phyloP scores from a whole-genome alignment of 2,113 vertebrate species.

The Larimichthys polyactis region DNA sequence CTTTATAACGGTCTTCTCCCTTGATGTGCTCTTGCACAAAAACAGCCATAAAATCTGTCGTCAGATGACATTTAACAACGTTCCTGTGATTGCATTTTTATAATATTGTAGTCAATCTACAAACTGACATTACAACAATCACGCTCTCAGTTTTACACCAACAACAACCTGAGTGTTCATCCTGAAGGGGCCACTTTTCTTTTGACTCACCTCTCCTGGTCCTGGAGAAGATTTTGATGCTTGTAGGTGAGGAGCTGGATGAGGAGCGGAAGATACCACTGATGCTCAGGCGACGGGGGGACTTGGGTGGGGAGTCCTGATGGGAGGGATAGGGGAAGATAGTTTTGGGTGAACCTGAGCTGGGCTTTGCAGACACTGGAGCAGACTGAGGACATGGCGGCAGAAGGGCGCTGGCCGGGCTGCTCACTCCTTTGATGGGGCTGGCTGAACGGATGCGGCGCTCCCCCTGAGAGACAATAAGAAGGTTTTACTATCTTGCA shows the following conservation, averaged over 20 bases:
- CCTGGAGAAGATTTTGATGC: slow-evolving; percentile 96
- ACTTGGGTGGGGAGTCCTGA: slow-evolving; percentile 92
- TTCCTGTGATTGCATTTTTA: not conserved
- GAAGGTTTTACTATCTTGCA: slow-evolving; percentile 18
- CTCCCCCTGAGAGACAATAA: slow-evolving; percentile 84
- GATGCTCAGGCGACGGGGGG: slow-evolving; percentile 96
- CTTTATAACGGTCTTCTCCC: slow-evolving; percentile 4
- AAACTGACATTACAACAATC: not conserved
- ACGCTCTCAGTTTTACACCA: not conserved
- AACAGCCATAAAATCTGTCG: not conserved
- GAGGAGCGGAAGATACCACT: slow-evolving; percentile 96
- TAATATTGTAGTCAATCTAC: not conserved
- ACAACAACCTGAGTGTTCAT: not conserved
- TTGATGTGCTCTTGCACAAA: not conserved
- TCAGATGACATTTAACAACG: not conserved
- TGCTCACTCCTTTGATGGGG: slow-evolving; percentile 87
- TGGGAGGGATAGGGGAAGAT: slow-evolving; percentile 90
- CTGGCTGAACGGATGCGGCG: slow-evolving; percentile 84
- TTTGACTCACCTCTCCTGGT: slow-evolving; percentile 92
- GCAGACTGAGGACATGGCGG: slow-evolving; percentile 89
- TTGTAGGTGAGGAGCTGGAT: slow-evolving; percentile 83
- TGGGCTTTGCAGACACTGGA: slow-evolving; percentile 85
- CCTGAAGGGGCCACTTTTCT: not conserved
- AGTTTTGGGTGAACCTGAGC: slow-evolving; percentile 89
- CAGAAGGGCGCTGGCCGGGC: slow-evolving; percentile 77